These are phyloP conservation scores for Acrossocheilus wenchowensis DNA, from an alignment of 2,797 vertebrate genomes.

Conservation along the genomic window DNA sequence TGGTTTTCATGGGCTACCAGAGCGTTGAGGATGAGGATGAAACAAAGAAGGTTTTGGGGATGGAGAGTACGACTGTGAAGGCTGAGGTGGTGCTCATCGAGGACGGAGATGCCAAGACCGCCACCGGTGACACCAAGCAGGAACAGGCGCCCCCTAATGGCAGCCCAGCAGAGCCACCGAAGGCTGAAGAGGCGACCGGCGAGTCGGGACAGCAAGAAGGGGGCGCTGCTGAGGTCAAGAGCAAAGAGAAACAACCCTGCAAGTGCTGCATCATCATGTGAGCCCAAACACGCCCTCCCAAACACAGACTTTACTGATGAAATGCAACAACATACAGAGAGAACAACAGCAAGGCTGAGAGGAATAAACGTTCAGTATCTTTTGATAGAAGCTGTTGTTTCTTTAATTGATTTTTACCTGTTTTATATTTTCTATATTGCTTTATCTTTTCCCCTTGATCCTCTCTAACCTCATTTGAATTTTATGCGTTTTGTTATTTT, in stretches of 20 bases:
- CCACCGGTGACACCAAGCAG: constrained; percentile 34
- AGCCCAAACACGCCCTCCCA: constrained; percentile 56
- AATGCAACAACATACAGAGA: constrained; percentile 47
- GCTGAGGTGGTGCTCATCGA: constrained; percentile 91
- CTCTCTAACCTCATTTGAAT: constrained; percentile 39
- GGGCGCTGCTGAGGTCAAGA: constrained; percentile 76
- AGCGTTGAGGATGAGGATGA: constrained; percentile 90
- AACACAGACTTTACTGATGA: constrained; percentile 45
- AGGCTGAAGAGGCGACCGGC: constrained; percentile 63
- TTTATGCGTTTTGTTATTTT: constrained; percentile 19
- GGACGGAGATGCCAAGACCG: constrained; percentile 75
- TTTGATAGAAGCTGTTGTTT: constrained; percentile 63
- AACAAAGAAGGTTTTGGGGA: constrained; percentile 89
- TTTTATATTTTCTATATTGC: constrained; percentile 53
- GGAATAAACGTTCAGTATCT: constrained; percentile 61
- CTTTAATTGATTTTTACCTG: constrained; percentile 59
- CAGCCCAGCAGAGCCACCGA: constrained; percentile 70
- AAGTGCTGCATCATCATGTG: constrained; percentile 88
- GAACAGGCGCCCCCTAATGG: constrained; percentile 76
- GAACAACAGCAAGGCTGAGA: constrained; percentile 54
- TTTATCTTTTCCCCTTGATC: constrained; percentile 30
- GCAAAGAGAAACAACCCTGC: constrained; percentile 85
- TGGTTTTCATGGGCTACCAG: constrained; percentile 98
- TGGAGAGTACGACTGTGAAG: constrained; percentile 90
- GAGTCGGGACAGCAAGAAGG: constrained; percentile 66